A percentile compares a stretch with the other conserved stretches of the same genome.
Conservation (phyloP, 2,113 vertebrate genomes). For the Rhegmatorhina hoffmannsi region DNA sequence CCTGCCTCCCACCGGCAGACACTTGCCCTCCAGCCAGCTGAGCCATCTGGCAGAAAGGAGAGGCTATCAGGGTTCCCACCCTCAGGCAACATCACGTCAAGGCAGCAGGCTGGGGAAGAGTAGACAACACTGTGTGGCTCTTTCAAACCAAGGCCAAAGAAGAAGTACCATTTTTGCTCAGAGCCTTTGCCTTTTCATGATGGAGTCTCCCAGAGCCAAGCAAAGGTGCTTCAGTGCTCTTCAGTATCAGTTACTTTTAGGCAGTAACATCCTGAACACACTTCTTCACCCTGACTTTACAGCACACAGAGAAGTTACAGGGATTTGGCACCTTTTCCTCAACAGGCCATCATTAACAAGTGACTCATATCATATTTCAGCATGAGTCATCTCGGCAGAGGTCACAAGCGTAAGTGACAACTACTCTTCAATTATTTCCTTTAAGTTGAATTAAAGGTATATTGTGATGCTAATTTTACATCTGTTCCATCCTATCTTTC, state of each 20-base stretch:
- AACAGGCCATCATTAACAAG: slow-evolving; percentile 49
- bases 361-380: slow-evolving; percentile 62
- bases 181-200: background rate
- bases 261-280: background rate
- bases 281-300: background rate
- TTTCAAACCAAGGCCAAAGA: background rate
- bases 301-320: background rate
- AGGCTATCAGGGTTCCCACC: background rate
- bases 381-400: slow-evolving; percentile 51
- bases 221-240: background rate
- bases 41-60: background rate
- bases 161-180: background rate
- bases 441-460: slow-evolving; percentile 48
- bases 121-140: background rate
- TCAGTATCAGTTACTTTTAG: background rate
- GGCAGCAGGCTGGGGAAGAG: background rate
- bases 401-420: slow-evolving; percentile 43
- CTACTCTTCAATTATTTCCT: slow-evolving; percentile 56
- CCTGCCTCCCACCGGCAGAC: background rate
- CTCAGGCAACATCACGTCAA: background rate
- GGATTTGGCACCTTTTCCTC: slow-evolving; percentile 25
- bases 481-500: background rate
- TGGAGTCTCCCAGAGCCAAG: background rate
- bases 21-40: background rate
- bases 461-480: slow-evolving; percentile 54